phyloP scores from a whole-genome alignment of 2,113 vertebrate genomes.

The Caloenas nicobarica region DNA sequence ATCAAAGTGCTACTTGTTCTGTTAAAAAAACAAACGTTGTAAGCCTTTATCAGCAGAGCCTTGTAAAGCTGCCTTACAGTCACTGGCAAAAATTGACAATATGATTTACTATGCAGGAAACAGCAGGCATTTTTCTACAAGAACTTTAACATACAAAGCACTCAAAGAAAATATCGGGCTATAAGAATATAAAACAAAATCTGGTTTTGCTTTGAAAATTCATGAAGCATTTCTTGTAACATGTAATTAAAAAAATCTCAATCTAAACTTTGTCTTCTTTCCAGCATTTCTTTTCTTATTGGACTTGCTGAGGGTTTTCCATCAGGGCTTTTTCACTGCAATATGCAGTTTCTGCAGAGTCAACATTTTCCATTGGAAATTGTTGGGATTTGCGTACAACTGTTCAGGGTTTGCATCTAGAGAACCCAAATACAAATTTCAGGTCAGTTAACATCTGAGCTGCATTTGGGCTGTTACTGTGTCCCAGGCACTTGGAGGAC shows the following conservation, averaged over 20 bases:
- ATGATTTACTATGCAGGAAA: background rate
- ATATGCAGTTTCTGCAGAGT: constrained; percentile 2
- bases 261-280: constrained; percentile 16
- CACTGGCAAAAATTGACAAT: background rate
- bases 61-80: constrained; percentile 6
- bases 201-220: background rate
- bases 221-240: constrained; percentile 1
- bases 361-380: constrained; percentile 48
- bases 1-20: background rate
- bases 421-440: background rate
- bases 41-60: background rate
- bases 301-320: constrained; percentile 31
- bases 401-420: background rate
- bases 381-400: constrained; percentile 9
- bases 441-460: background rate
- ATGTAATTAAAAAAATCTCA: constrained; percentile 24
- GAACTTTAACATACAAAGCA: background rate
- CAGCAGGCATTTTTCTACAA: background rate
- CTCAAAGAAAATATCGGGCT: background rate
- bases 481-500: background rate
- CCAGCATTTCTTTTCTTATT: constrained; percentile 27
- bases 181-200: constrained; percentile 11
- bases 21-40: background rate
- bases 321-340: background rate
- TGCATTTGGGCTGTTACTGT: background rate